phyloP scores from a whole-genome alignment of 2,797 vertebrate species.

The Ispidina lecontei region DNA sequence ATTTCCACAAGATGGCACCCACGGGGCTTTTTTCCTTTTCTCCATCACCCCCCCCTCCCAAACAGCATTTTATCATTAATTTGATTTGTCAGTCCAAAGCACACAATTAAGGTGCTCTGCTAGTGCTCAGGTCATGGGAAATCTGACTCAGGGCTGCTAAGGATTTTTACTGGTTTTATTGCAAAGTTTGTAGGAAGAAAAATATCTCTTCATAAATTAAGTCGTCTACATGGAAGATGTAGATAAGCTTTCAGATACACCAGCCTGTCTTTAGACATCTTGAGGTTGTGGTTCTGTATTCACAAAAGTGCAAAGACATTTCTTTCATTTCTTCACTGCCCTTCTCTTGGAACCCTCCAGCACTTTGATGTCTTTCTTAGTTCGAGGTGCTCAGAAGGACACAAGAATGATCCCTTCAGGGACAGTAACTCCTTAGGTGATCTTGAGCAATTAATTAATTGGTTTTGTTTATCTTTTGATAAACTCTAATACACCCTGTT shows the following conservation, averaged over 20 bases:
- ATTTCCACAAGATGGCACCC: slow-evolving; percentile 76
- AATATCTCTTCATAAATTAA: neutral
- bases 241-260: neutral
- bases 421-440: neutral
- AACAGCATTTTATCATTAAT: rapidly evolving
- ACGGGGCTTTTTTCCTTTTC: neutral
- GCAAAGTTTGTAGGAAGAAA: neutral
- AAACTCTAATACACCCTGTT: neutral
- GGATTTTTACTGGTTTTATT: neutral
- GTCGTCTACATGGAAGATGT: neutral
- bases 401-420: neutral
- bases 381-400: neutral
- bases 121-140: neutral
- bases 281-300: neutral
- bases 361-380: too few relatives aligned
- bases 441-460: neutral
- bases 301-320: neutral
- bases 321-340: too few relatives aligned
- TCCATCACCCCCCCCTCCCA: rapidly evolving
- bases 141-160: neutral
- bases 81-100: rapidly evolving
- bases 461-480: slow-evolving; percentile 6
- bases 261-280: neutral
- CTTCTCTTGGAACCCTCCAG: too few relatives aligned
- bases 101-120: neutral